Evolutionary conservation across 2,888 invertebrate genomes (phyloP).

Genomic region (Omphaloscelis lunosa): DNA sequence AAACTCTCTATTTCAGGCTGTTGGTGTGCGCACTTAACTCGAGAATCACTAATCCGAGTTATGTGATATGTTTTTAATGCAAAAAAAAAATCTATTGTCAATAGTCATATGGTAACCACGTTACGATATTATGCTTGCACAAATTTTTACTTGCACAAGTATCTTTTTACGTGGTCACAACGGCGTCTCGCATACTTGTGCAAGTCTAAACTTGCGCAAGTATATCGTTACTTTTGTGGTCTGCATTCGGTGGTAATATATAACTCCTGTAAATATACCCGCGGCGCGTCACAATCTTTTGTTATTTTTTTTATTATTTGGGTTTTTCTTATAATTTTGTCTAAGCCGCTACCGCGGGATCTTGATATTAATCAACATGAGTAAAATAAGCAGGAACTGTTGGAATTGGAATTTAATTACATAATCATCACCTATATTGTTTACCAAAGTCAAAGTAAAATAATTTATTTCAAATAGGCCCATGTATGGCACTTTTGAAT

Average conservation of each 20-base stretch:
- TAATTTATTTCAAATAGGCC: no score
- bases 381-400: not conserved
- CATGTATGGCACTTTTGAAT: no score
- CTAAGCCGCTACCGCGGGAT: not conserved
- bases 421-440: not conserved
- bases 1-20: not conserved
- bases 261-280: not conserved
- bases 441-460: no score
- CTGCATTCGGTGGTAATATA: not conserved
- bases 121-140: no score
- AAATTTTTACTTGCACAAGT: no score
- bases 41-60: not conserved
- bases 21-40: not conserved
- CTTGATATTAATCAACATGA: not conserved
- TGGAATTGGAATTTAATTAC: not conserved
- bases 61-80: not conserved
- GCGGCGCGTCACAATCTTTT: not conserved
- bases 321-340: not conserved
- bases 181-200: no score
- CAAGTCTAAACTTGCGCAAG: no score
- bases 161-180: no score
- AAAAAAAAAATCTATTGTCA: no score
- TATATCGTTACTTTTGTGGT: no score
- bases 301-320: not conserved
- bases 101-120: no score